phyloP scores from a whole-genome alignment of 2,888 invertebrate species.

The Micropterix aruncella region DNA sequence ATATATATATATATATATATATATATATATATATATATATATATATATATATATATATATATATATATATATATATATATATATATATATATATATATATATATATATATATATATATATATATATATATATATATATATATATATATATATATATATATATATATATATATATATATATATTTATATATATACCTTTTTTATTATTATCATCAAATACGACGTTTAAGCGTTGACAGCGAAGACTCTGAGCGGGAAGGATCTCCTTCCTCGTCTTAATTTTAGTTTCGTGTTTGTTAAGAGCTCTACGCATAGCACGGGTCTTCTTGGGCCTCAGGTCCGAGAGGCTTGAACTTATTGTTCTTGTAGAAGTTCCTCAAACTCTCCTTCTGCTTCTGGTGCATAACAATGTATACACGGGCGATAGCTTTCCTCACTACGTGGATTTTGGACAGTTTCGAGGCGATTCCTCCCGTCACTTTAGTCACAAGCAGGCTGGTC shows the following conservation, averaged over 20 bases:
- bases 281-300: slow-evolving; percentile 76
- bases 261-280: slow-evolving; percentile 81
- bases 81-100: too few relatives aligned
- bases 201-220: background rate
- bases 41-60: too few relatives aligned
- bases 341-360: slow-evolving; percentile 93
- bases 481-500: slow-evolving; percentile 89
- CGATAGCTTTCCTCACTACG: slow-evolving; percentile 96
- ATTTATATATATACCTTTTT: too few relatives aligned
- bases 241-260: slow-evolving; percentile 84
- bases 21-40: too few relatives aligned
- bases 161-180: too few relatives aligned
- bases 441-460: slow-evolving; percentile 97
- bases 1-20: too few relatives aligned
- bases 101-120: too few relatives aligned
- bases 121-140: too few relatives aligned
- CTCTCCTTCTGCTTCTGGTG: slow-evolving; percentile 98
- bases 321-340: slow-evolving; percentile 97
- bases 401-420: slow-evolving; percentile 96
- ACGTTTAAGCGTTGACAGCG: slow-evolving; percentile 86
- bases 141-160: too few relatives aligned
- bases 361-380: slow-evolving; percentile 85
- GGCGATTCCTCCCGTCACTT: slow-evolving; percentile 97
- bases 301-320: slow-evolving; percentile 86
- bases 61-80: too few relatives aligned